A percentile compares a stretch with the other conserved stretches of the same genome.
Evolutionary conservation across 2,113 vertebrate genomes (phyloP).

Genomic region (Marcusenius ussheri): DNA sequence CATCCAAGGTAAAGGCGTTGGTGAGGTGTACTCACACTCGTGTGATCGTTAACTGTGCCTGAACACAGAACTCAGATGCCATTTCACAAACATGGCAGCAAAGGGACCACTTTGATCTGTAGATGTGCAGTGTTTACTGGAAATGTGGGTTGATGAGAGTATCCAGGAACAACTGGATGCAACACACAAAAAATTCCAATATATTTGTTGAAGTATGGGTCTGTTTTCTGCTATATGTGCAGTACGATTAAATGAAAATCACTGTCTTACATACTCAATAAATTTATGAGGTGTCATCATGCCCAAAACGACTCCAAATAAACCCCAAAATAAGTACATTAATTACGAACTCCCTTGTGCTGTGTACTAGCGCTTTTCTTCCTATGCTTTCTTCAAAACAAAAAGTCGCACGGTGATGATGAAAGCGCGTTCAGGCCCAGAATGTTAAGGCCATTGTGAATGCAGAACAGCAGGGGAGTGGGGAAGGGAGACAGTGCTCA

Average conservation of each 20-base stretch:
- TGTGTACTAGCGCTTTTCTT: not conserved
- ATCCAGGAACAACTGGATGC: not conserved
- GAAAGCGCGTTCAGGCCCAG: not conserved
- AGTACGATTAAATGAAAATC: not conserved
- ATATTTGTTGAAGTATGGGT: not conserved
- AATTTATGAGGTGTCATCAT: not conserved
- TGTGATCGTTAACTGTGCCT: not conserved
- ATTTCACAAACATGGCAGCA: not conserved
- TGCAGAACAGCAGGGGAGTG: not conserved
- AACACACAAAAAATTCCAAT: not conserved
- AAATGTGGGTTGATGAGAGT: not conserved
- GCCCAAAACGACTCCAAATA: not conserved
- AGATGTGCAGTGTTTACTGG: not conserved
- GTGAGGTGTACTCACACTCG: not conserved
- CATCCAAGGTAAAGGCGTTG: constrained; percentile 33
- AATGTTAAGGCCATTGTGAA: not conserved
- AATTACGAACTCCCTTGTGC: not conserved
- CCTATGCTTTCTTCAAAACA: not conserved
- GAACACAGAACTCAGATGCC: not conserved
- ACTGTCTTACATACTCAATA: not conserved
- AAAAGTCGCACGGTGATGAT: not conserved
- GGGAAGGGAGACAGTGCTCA: not conserved
- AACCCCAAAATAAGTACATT: not conserved
- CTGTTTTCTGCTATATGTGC: not conserved
- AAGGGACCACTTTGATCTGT: not conserved